These are phyloP conservation scores for Crossocerus cetratus DNA, from an alignment of 2,888 invertebrate genomes.

Conservation along the genomic window DNA sequence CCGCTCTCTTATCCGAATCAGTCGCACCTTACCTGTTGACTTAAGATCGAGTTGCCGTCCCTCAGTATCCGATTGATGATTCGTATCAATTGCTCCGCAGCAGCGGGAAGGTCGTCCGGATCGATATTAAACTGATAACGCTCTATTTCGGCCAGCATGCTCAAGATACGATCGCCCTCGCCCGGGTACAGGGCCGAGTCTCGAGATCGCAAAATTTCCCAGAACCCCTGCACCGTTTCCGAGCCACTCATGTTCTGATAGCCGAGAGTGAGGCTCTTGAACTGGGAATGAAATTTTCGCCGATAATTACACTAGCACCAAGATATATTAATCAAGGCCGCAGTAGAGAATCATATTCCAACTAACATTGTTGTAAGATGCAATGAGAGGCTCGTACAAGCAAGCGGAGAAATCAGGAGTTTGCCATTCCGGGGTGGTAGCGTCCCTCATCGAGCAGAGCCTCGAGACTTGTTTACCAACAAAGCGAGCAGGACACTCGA, in stretches of 20 bases:
- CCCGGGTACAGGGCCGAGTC: conserved; percentile 80
- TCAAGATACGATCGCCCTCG: conserved; percentile 82
- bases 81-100: conserved; percentile 80
- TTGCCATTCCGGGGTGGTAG: conserved; percentile 85
- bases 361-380: conserved; percentile 82
- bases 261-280: conserved; percentile 80
- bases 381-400: conserved; percentile 81
- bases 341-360: not conserved
- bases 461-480: conserved; percentile 72
- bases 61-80: conserved; percentile 84
- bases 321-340: not conserved
- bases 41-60: conserved; percentile 83
- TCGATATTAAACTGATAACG: conserved; percentile 78
- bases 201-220: conserved; percentile 79
- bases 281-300: conserved; percentile 73
- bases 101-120: conserved; percentile 78
- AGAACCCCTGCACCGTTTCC: conserved; percentile 79
- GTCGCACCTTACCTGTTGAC: conserved; percentile 82
- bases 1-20: not conserved
- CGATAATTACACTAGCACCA: not conserved
- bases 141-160: conserved; percentile 80
- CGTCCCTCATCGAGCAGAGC: conserved; percentile 81
- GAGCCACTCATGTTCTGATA: conserved; percentile 82
- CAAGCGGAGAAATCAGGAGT: conserved; percentile 88
- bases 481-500: conserved; percentile 79